Percentiles rank a stretch among this genome's conserved stretches.
Evolutionary conservation across 2,888 invertebrate species (phyloP).

Genomic region (Ophion costatus): DNA sequence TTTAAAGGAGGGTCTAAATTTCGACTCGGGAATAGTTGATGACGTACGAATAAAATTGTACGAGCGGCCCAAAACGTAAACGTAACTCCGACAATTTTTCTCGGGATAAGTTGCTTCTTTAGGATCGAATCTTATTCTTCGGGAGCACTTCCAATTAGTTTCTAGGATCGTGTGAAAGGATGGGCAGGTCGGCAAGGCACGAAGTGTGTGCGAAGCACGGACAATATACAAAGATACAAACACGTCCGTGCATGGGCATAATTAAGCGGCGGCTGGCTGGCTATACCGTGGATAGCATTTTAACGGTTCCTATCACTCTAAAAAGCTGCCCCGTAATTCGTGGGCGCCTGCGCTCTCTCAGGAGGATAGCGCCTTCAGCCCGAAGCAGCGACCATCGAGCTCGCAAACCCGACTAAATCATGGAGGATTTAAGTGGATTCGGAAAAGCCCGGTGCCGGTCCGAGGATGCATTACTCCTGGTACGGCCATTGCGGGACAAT

Average conservation of each 20-base stretch:
- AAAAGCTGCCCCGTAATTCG: conserved; percentile 78
- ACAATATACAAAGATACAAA: conserved; percentile 39
- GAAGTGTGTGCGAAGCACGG: not conserved
- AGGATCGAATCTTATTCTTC: no score
- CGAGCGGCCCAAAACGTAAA: no score
- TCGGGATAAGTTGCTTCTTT: no score
- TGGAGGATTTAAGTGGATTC: conserved; percentile 82
- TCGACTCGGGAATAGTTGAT: no score
- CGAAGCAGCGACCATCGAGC: not conserved
- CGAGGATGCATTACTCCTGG: conserved; percentile 78
- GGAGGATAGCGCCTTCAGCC: conserved; percentile 1
- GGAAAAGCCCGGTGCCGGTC: conserved; percentile 79
- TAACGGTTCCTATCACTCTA: conserved; percentile 78
- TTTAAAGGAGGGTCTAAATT: no score
- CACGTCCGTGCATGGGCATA: conserved; percentile 61
- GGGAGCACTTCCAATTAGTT: no score
- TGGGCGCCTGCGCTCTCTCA: conserved; percentile 45
- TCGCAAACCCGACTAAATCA: conserved; percentile 80
- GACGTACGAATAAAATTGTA: no score
- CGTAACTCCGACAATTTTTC: no score
- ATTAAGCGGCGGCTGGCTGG: conserved; percentile 60
- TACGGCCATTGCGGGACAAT: conserved; percentile 75
- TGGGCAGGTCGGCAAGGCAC: no score
- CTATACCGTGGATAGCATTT: conserved; percentile 70
- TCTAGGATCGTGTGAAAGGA: no score